Base-by-base conservation (phyloP, 1,140 invertebrate genomes). In the Brachystomella parvula region DNA sequence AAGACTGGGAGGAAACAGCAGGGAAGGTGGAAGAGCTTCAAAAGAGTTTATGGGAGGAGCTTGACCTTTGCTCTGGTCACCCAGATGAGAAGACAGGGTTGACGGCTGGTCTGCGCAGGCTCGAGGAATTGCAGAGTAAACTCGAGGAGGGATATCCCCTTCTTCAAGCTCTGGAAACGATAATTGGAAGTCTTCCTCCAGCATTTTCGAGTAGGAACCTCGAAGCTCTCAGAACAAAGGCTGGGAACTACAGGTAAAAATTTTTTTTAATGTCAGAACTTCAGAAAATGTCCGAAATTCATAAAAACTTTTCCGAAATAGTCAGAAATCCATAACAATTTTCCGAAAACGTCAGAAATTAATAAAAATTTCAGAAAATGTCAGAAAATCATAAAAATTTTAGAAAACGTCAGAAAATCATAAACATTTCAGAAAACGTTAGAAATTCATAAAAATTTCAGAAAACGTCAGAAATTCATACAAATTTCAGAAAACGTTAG, bases 11-110 rank as follows among this genome's bases (percentile, higher is more conserved):
- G 70, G 90, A 94, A 74, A 80, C 90, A n/a, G 86, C 88, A 70
- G 91, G 92, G 78, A 82, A 84, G 0, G 86, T 89, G 66, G 87
- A 89, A 77, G 90, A 93, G 75, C 90, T 89, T 78, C 89, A 91
- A 73, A 93, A 93, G 75, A 87, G 89, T 70, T 82, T 90, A 17
- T 92, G 89, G 89, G 89, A 93, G 75, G 84, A 85, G 71, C 77
- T 94, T 0, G 83, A 86, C 53, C 81, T 84, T 68, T 84, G 87
- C 66, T 88, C 78, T 49, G 78, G 79, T 80, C 63, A 64, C 63
- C 65, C 19, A 17, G 91, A 90, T 28, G 92, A 87, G 67, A 92
- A 92, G 76, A 79, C 84, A 39, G 83, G 84, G 0, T 76, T 94
- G 1, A 85, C 90, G 74, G 82, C 84, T 12, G 83, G 89, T 72